These are phyloP conservation scores for Keiferia lycopersicella DNA, from an alignment of 2,888 invertebrate species.

Conservation along the genomic window DNA sequence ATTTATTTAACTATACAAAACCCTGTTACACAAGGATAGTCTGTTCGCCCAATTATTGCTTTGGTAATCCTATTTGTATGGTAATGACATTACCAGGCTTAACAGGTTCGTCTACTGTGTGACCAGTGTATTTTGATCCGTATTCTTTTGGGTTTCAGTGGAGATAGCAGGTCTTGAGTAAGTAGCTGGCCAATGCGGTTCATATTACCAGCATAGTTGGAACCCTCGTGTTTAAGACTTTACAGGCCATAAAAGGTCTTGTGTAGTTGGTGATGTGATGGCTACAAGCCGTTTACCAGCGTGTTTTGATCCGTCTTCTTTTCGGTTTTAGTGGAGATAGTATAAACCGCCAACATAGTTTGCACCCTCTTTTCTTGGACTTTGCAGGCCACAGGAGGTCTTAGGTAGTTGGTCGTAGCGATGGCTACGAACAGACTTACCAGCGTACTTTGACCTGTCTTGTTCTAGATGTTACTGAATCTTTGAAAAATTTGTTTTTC, in stretches of 20 bases:
- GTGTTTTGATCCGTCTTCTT: too few species aligned
- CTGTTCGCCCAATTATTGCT: constrained; percentile 50
- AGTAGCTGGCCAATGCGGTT: too few species aligned
- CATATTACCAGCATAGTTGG: too few species aligned
- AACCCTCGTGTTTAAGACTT: too few species aligned
- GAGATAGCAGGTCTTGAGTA: neutral
- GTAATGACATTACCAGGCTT: constrained; percentile 55
- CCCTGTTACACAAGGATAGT: constrained; percentile 22
- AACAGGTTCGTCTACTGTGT: neutral
- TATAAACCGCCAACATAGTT: too few species aligned
- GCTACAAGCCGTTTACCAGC: too few species aligned
- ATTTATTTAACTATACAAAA: neutral
- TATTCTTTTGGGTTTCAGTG: neutral
- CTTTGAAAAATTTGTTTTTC: neutral
- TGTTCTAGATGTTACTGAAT: too few species aligned
- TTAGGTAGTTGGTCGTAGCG: neutral
- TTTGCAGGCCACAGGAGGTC: neutral
- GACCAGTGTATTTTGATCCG: neutral
- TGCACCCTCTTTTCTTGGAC: too few species aligned
- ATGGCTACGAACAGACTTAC: neutral
- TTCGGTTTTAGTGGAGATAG: too few species aligned
- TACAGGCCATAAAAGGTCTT: too few species aligned
- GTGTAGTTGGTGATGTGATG: too few species aligned
- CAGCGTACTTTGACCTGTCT: too few species aligned
- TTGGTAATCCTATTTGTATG: constrained; percentile 52